Evolutionary conservation across 2,888 invertebrate species (phyloP).

Genomic region (Lasioglossum pauxillum): DNA sequence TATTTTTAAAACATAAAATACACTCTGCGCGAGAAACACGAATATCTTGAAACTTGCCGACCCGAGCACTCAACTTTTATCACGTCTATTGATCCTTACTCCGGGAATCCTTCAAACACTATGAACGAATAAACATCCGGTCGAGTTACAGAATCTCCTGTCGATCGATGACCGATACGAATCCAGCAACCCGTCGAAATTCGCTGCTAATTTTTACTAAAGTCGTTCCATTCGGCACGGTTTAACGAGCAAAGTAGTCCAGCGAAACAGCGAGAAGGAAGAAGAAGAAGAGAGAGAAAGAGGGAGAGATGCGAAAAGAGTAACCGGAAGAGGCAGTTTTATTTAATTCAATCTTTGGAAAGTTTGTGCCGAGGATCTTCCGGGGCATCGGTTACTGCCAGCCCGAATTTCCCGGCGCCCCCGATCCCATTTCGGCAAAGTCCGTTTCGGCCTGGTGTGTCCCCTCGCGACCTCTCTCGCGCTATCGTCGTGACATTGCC

Average conservation of each 20-base stretch:
- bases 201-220: constrained; percentile 28
- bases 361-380: constrained; percentile 49
- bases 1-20: neutral
- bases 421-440: constrained; percentile 3
- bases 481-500: constrained; percentile 54
- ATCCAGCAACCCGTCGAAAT: constrained; percentile 7
- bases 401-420: neutral
- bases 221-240: constrained; percentile 21
- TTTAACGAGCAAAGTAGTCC: neutral
- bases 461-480: constrained; percentile 32
- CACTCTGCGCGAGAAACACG: neutral
- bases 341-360: constrained; percentile 52
- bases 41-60: neutral
- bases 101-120: neutral
- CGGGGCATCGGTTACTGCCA: constrained; percentile 42
- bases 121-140: neutral
- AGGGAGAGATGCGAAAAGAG: constrained; percentile 16
- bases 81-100: neutral
- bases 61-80: neutral
- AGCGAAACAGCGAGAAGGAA: neutral
- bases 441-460: constrained; percentile 13
- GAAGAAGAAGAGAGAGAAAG: neutral
- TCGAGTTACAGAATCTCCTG: neutral
- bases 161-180: neutral
- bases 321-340: constrained; percentile 41